A percentile compares a stretch with the other conserved stretches of the same genome.
These are phyloP conservation scores for Champsocephalus esox DNA, from an alignment of 2,797 vertebrate genomes.

Conservation along the genomic window DNA sequence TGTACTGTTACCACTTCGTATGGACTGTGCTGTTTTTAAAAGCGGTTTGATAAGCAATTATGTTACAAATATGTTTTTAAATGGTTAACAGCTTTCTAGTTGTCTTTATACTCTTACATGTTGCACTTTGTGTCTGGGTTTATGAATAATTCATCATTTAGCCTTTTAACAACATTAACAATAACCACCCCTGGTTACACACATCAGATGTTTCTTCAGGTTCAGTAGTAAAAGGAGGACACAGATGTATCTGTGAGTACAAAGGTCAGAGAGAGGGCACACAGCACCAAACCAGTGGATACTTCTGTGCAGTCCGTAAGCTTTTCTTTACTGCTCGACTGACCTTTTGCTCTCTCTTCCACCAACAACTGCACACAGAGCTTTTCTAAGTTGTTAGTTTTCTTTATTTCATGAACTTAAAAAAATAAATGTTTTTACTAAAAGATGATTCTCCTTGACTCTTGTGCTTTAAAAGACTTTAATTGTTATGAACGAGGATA, in stretches of 20 bases:
- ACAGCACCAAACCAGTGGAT: background rate
- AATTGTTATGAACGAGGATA: too few species aligned
- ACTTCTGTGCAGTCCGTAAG: constrained; percentile 9
- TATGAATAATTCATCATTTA: constrained; percentile 47
- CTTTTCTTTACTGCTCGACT: constrained; percentile 29
- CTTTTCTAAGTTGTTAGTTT: background rate
- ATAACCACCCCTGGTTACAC: constrained; percentile 5
- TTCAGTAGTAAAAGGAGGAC: constrained; percentile 28
- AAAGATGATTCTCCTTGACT: background rate
- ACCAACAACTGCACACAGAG: constrained; percentile 3
- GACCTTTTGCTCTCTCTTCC: constrained; percentile 27
- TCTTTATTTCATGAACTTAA: background rate
- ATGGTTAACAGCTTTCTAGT: constrained; percentile 9
- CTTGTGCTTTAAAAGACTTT: too few species aligned
- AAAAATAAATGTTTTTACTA: background rate
- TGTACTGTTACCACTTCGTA: constrained; percentile 11
- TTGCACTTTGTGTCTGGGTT: background rate
- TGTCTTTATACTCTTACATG: background rate
- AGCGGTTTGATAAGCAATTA: constrained; percentile 18
- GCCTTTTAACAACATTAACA: constrained; percentile 1
- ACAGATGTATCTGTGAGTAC: background rate
- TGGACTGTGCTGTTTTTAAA: constrained; percentile 38
- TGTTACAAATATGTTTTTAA: constrained; percentile 20
- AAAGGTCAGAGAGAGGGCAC: constrained; percentile 43
- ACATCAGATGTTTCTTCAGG: constrained; percentile 10